These are phyloP conservation scores for Sapajus apella DNA, from an alignment of 2,113 vertebrate species.

Conservation along the genomic window DNA sequence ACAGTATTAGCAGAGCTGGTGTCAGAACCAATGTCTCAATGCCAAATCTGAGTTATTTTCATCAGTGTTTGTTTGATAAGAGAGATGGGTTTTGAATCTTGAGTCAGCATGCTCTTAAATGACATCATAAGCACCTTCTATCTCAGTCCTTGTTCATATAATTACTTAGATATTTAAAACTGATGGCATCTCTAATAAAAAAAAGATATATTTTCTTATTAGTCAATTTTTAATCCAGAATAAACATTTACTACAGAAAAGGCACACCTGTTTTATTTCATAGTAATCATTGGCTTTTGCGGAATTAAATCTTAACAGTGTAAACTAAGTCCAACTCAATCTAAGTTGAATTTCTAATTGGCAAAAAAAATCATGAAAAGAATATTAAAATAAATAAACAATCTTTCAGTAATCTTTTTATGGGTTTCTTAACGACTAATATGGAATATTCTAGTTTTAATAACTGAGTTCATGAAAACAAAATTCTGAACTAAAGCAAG, in stretches of 20 bases:
- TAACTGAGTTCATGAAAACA: neutral
- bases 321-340: neutral
- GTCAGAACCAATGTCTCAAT: neutral
- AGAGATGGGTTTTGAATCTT: neutral
- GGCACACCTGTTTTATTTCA: neutral
- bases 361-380: neutral
- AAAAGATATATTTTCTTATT: neutral
- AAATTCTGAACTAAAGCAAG: neutral
- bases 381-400: neutral
- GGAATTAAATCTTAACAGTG: neutral
- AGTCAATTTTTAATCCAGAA: neutral
- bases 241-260: neutral
- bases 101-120: neutral
- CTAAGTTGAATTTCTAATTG: neutral
- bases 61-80: neutral
- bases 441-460: neutral
- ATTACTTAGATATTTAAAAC: neutral
- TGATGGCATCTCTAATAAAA: neutral
- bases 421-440: neutral
- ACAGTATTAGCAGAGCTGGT: neutral
- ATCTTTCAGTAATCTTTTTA: neutral
- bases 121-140: neutral
- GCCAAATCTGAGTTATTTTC: neutral
- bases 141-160: neutral
- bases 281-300: neutral